Evolutionary conservation across 2,888 invertebrate genomes (phyloP).

Genomic region (Drosophila ustulata): DNA sequence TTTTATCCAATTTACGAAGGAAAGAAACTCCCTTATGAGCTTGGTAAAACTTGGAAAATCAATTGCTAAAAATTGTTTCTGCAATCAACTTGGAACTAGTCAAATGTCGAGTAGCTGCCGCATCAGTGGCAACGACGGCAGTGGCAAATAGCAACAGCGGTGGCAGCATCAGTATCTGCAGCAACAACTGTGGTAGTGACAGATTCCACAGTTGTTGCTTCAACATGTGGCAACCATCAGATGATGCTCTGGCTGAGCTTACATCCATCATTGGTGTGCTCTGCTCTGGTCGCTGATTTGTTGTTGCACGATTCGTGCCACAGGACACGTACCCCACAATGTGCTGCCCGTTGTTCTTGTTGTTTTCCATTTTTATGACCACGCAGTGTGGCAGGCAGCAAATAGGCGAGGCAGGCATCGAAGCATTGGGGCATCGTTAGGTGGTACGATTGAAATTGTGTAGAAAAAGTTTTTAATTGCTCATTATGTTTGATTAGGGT

Average conservation of each 20-base stretch:
- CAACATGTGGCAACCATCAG: conserved; percentile 50
- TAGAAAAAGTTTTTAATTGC: conserved; percentile 69
- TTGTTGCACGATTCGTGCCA: conserved; percentile 22
- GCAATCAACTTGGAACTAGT: conserved; percentile 8
- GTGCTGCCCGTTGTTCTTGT: conserved; percentile 19
- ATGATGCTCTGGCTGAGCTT: conserved; percentile 21
- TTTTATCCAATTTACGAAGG: not conserved
- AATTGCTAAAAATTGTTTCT: conserved; percentile 14
- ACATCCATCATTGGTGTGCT: conserved; percentile 44
- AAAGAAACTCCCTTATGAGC: not conserved
- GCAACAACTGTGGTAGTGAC: conserved; percentile 10
- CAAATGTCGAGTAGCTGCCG: conserved; percentile 10
- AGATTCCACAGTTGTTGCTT: conserved; percentile 22
- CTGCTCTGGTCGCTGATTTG: conserved; percentile 17
- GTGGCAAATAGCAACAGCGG: not conserved
- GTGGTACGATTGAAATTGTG: conserved; percentile 43
- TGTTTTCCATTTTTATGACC: conserved; percentile 24
- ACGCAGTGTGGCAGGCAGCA: conserved; percentile 18
- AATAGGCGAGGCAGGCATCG: conserved; percentile 12
- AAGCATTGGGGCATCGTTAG: conserved; percentile 1
- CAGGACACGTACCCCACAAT: conserved; percentile 28
- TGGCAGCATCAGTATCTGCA: not conserved
- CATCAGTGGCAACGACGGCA: not conserved
- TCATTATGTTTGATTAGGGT: conserved; percentile 71
- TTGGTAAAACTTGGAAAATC: conserved; percentile 9